Base-by-base conservation (phyloP, 30 jellyfish, hydroid and myxozoan genomes). In the Aurelia coerulea region DNA sequence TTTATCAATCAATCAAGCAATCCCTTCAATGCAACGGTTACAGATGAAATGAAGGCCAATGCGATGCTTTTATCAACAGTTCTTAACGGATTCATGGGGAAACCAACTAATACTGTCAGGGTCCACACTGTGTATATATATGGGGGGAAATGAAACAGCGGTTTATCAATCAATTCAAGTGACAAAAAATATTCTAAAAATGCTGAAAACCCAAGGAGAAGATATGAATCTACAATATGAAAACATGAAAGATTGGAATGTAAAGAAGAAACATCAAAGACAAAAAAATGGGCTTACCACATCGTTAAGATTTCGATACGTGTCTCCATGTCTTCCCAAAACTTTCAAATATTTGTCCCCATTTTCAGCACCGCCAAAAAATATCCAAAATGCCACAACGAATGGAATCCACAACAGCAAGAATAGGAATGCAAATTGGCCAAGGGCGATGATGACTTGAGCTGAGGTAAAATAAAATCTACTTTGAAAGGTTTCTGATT, bases 101-200 rank as follows among this genome's bases (percentile, higher is more conserved):
- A 84, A 1, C 93, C 93, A 5, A 73, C 88, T 10, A 84, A n/a
- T 34, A 84, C 50, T 10, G 93, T 84, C 35, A 84, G 32, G 17
- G 93, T 84, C 93, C 93, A 84, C 10, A 84, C 93, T 14, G 76
- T 84, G 77, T 84, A 84, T 7, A 64, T 64, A 88, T 84, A 49
- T 54, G 51, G 74, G 0, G 46, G 33, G 19, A 68, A 39, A 29
- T 2, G 15, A 50, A 41, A 46, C 56, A 46, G 6, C 56, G 14
- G 7, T 9, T 46, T 46, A 46, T 46, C 15, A 46, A 37, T 37
- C 46, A 37, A 37, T n/a, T 37, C 46, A 37, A 37, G 2, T 4
- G 4, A 37, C n/a, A n/a, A n/a, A n/a, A n/a, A n/a, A n/a, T n/a
- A n/a, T n/a, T n/a, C n/a, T n/a, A n/a, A n/a, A n/a, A n/a, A n/a